Conservation (phyloP, 2,797 vertebrate genomes). For the Pitangus sulphuratus region DNA sequence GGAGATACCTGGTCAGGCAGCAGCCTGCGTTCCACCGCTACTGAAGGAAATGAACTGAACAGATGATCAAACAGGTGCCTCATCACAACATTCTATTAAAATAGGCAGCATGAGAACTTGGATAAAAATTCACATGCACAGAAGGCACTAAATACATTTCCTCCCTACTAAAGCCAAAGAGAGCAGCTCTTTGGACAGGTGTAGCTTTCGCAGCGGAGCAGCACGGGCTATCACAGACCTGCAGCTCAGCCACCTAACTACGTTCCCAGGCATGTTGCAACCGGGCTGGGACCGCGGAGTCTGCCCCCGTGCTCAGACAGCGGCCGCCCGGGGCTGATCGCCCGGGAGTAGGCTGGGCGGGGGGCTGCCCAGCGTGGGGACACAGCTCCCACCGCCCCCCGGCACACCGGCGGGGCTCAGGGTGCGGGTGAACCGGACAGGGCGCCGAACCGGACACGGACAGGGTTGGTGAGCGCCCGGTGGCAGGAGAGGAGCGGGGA, state of each 20-base stretch:
- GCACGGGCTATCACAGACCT: fast-evolving
- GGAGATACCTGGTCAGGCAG: background rate
- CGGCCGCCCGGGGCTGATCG: no score
- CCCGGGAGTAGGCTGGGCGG: background rate
- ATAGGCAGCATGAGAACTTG: background rate
- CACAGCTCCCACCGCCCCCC: background rate
- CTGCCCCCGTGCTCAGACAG: fast-evolving
- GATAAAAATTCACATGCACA: background rate
- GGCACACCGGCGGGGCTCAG: background rate
- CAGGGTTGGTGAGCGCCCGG: background rate
- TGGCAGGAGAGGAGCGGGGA: background rate
- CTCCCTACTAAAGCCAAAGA: background rate
- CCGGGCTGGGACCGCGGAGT: background rate
- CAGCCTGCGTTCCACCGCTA: background rate
- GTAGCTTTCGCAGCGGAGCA: background rate
- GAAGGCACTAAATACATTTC: background rate
- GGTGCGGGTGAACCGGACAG: background rate
- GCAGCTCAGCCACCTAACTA: fast-evolving
- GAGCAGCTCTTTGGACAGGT: background rate
- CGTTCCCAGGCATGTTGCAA: fast-evolving
- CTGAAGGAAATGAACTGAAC: background rate
- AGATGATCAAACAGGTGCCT: background rate
- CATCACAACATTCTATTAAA: background rate
- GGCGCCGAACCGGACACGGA: fast-evolving
- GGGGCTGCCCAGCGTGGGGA: no score